These are phyloP conservation scores for Muntiacus muntjak DNA, from an alignment of 2,113 vertebrate genomes.

Conservation along the genomic window DNA sequence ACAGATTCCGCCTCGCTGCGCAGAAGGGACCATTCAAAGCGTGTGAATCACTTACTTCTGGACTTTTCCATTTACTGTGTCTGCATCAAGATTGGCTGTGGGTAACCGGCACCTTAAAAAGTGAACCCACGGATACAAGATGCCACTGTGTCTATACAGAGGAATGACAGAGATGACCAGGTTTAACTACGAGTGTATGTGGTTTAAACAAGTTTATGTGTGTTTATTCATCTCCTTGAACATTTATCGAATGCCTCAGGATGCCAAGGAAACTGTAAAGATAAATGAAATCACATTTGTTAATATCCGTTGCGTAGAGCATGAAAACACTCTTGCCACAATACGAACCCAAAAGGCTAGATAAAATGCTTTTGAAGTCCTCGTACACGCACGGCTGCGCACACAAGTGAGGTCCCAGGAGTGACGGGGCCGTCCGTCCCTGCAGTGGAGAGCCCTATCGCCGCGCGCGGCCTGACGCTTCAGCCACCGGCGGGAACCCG, in stretches of 20 bases:
- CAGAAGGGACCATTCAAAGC: background rate
- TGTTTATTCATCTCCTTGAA: background rate
- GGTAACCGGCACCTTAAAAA: background rate
- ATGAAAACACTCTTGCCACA: background rate
- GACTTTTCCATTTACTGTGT: background rate
- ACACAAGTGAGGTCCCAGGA: background rate
- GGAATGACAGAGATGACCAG: background rate
- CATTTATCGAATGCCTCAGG: background rate
- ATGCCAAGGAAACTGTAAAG: background rate
- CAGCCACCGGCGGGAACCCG: rapidly evolving
- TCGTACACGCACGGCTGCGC: background rate
- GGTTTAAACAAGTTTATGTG: background rate
- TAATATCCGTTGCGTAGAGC: no score
- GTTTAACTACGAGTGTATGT: background rate
- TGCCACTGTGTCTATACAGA: background rate
- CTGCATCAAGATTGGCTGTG: background rate
- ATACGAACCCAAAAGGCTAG: background rate
- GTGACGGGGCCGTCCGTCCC: no score
- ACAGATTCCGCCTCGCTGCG: background rate
- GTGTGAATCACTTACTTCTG: background rate
- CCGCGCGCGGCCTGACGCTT: rapidly evolving
- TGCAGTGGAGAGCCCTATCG: rapidly evolving
- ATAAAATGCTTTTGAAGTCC: background rate
- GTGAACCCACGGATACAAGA: background rate
- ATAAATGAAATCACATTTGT: background rate